phyloP scores from a whole-genome alignment of 1,140 invertebrate species.

The Zaprionus davidi region DNA sequence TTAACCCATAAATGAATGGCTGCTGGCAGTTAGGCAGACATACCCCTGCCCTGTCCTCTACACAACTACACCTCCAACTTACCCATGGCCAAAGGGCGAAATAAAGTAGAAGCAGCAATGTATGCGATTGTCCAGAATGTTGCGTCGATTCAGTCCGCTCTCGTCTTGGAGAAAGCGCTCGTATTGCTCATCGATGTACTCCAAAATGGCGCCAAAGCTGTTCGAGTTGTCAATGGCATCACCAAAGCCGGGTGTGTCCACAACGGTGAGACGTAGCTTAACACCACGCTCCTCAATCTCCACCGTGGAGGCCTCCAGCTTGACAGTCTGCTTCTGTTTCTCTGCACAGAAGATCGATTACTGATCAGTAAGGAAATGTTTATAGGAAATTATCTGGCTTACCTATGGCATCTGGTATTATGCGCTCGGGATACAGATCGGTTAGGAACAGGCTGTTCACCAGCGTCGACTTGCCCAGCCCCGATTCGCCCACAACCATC shows the following conservation, averaged over 20 bases:
- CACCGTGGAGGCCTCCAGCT: conserved; percentile 95
- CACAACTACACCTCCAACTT: conserved; percentile 53
- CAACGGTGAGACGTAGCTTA: conserved; percentile 94
- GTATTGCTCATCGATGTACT: conserved; percentile 97
- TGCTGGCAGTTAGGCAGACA: too few relatives aligned
- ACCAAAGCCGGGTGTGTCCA: conserved; percentile 99
- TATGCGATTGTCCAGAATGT: conserved; percentile 96
- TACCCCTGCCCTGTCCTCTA: too few relatives aligned
- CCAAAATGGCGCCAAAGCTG: conserved; percentile 94
- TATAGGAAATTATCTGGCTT: conserved; percentile 59
- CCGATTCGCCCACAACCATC: conserved; percentile 99
- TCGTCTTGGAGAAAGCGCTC: conserved; percentile 96
- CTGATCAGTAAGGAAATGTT: not conserved
- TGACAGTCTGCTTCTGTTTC: conserved; percentile 95
- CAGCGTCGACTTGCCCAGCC: conserved; percentile 98
- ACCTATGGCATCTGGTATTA: conserved; percentile 94
- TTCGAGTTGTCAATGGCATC: conserved; percentile 99
- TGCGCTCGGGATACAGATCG: conserved; percentile 95
- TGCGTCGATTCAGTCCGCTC: conserved; percentile 94
- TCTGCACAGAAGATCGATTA: conserved; percentile 85
- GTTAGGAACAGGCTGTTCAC: conserved; percentile 99
- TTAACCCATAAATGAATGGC: too few relatives aligned
- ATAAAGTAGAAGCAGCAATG: conserved; percentile 99
- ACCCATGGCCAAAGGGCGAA: conserved; percentile 98
- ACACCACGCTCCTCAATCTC: conserved; percentile 97